Conservation (phyloP, 2,888 invertebrate species). For the Lasioglossum figueresi region DNA sequence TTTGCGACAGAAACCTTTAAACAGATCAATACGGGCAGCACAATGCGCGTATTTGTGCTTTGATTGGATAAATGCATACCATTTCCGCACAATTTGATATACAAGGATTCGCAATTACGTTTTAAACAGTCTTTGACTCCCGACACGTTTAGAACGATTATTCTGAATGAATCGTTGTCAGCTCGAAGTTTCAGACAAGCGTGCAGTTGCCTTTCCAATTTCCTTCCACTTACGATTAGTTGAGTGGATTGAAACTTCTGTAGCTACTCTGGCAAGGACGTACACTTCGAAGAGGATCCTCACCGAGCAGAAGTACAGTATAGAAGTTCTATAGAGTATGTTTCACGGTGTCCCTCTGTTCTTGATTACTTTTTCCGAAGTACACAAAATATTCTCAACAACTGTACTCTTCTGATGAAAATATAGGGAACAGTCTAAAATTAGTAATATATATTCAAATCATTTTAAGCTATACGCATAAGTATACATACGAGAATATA, state of each 20-base stretch:
- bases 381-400: background rate
- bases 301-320: background rate
- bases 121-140: slow-evolving; percentile 26
- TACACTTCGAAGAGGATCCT: background rate
- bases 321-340: background rate
- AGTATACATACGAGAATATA: background rate
- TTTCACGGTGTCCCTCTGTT: background rate
- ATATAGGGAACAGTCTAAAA: background rate
- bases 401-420: background rate
- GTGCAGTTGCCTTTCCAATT: slow-evolving; percentile 43
- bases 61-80: background rate
- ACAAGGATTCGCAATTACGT: background rate
- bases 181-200: slow-evolving; percentile 30
- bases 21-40: background rate
- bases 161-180: slow-evolving; percentile 25
- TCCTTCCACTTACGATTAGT: slow-evolving; percentile 54
- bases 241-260: slow-evolving; percentile 61
- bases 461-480: background rate
- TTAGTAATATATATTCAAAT: background rate
- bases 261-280: background rate
- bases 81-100: background rate
- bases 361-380: background rate
- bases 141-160: slow-evolving; percentile 27
- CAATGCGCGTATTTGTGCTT: background rate
- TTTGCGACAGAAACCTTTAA: background rate